Percentiles rank a stretch among this genome's conserved stretches.
These are phyloP conservation scores for Thunnus albacares DNA, from an alignment of 2,797 vertebrate species.

Conservation along the genomic window DNA sequence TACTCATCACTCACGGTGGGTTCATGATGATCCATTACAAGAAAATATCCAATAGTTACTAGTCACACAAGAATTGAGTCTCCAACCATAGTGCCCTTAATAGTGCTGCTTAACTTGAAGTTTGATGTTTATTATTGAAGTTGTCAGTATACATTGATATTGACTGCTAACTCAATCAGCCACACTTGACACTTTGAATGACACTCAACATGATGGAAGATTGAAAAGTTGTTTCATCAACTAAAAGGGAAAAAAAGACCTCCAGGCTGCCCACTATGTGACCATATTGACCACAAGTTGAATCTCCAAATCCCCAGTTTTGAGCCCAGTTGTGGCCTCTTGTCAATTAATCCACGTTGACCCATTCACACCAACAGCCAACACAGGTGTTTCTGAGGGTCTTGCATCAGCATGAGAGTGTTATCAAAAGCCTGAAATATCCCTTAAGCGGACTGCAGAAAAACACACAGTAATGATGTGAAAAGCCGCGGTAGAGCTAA, in stretches of 20 bases:
- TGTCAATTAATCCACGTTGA: not conserved
- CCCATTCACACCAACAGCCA: conserved; percentile 1
- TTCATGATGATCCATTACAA: too few species aligned
- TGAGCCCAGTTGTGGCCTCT: not conserved
- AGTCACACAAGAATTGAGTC: too few species aligned
- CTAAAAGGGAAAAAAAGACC: not conserved
- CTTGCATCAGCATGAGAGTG: not conserved
- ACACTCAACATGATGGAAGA: too few species aligned
- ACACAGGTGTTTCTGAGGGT: not conserved
- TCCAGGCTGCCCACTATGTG: not conserved
- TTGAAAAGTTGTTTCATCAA: not conserved
- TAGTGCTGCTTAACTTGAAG: too few species aligned
- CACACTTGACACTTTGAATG: too few species aligned
- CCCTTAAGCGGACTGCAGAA: conserved; percentile 20
- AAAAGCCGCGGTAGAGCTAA: conserved; percentile 31
- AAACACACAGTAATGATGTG: conserved; percentile 45
- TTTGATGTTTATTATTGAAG: too few species aligned
- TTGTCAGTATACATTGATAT: too few species aligned
- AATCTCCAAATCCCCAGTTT: not conserved
- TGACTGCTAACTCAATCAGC: too few species aligned
- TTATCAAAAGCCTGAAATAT: conserved; percentile 24
- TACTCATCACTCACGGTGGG: too few species aligned
- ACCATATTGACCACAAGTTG: not conserved
- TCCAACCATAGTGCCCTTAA: too few species aligned
- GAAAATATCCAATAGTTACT: too few species aligned